Conservation (phyloP, 2,797 vertebrate species). For the Molossus alvarezi region DNA sequence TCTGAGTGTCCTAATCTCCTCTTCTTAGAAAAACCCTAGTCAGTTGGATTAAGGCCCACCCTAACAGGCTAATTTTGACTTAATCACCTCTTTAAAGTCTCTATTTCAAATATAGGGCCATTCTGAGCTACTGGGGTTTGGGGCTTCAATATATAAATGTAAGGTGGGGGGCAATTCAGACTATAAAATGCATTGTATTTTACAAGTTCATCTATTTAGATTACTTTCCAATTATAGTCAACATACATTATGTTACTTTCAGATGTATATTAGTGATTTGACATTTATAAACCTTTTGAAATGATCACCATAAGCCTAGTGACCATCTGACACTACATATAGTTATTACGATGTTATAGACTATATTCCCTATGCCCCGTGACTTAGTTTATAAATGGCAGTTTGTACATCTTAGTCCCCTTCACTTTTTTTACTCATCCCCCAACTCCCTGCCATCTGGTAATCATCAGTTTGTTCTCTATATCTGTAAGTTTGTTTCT, state of each 20-base stretch:
- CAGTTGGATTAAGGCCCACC: neutral
- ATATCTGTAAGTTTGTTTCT: neutral
- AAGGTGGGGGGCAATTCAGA: neutral
- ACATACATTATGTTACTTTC: neutral
- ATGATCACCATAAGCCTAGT: neutral
- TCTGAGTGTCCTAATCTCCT: neutral
- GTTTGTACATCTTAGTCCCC: neutral
- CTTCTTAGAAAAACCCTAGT: neutral
- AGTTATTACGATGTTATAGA: neutral
- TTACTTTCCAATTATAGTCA: neutral
- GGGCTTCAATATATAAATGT: neutral
- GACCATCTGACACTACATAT: neutral
- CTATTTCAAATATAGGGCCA: neutral
- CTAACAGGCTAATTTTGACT: neutral
- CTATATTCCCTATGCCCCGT: neutral
- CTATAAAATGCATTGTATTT: neutral
- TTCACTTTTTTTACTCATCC: neutral
- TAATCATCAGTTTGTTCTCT: neutral
- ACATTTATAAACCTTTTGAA: neutral
- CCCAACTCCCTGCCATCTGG: neutral
- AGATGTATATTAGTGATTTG: neutral
- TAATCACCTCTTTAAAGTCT: neutral
- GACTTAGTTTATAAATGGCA: neutral
- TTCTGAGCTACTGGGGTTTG: neutral
- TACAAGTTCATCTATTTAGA: conserved; percentile 3